A percentile compares a stretch with the other conserved stretches of the same genome.
These are phyloP conservation scores for Phoxinus dragarum DNA, from an alignment of 2,797 vertebrate genomes.

Conservation along the genomic window DNA sequence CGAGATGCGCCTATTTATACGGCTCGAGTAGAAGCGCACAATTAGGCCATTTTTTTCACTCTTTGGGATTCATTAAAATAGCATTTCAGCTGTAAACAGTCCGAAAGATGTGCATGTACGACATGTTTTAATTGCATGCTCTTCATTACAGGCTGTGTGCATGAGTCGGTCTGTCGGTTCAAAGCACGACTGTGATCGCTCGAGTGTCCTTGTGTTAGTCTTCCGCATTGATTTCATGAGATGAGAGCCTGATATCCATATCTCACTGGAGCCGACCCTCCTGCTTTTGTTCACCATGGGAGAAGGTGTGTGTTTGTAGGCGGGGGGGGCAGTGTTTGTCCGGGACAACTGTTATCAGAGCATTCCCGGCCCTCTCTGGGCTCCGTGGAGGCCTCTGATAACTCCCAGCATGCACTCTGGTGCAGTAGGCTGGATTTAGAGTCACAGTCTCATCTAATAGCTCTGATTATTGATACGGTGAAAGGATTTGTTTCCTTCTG, in stretches of 20 bases:
- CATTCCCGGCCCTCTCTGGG: conserved; percentile 72
- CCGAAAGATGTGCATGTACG: background rate
- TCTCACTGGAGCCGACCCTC: conserved; percentile 60
- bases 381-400: conserved; percentile 41
- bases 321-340: conserved; percentile 51
- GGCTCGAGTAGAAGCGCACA: background rate
- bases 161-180: background rate
- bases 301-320: conserved; percentile 32
- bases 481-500: background rate
- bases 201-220: conserved; percentile 39
- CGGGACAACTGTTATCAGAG: conserved; percentile 74
- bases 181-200: background rate
- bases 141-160: background rate
- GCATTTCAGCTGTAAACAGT: conserved; percentile 6
- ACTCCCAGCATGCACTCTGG: conserved; percentile 59
- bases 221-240: conserved; percentile 27
- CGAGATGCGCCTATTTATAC: conserved; percentile 14
- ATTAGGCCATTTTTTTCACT: conserved; percentile 30
- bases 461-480: conserved; percentile 6
- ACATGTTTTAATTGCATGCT: background rate
- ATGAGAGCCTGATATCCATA: conserved; percentile 66
- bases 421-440: conserved; percentile 10
- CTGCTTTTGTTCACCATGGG: conserved; percentile 65
- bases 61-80: conserved; percentile 44
- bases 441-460: background rate